Conservation (phyloP, 1,140 invertebrate genomes). For the Drosophila mojavensis region DNA sequence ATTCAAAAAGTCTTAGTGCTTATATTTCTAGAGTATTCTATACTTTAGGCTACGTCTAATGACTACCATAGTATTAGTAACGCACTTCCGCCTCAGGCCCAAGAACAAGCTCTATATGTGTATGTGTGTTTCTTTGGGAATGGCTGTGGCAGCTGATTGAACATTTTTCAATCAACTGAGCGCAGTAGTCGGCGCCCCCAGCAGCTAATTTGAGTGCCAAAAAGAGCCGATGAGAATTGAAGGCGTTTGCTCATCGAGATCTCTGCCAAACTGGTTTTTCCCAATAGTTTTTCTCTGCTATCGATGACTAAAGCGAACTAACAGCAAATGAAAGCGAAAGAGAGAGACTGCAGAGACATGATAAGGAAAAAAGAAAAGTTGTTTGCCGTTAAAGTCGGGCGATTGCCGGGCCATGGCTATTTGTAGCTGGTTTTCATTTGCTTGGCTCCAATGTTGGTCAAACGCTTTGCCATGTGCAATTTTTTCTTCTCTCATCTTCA, state of each 20-base stretch:
- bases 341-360: not conserved
- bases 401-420: conserved; percentile 41
- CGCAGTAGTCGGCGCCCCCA: conserved; percentile 41
- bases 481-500: conserved; percentile 22
- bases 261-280: conserved; percentile 29
- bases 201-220: conserved; percentile 46
- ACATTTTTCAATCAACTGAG: conserved; percentile 60
- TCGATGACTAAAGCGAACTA: conserved; percentile 27
- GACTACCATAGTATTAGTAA: not conserved
- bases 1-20: too few relatives aligned
- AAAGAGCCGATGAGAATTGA: not conserved
- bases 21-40: not conserved
- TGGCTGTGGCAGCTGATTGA: conserved; percentile 29
- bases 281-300: conserved; percentile 28
- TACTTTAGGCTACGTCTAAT: not conserved
- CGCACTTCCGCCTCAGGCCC: too few relatives aligned
- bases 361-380: conserved; percentile 59
- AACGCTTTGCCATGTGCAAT: conserved; percentile 67
- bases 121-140: not conserved
- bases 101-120: too few relatives aligned
- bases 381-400: conserved; percentile 61
- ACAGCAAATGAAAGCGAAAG: conserved; percentile 31
- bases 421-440: conserved; percentile 59
- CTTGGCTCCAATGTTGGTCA: conserved; percentile 67
- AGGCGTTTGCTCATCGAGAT: conserved; percentile 1